A percentile compares a stretch with the other conserved stretches of the same genome.
phyloP scores from a whole-genome alignment of 2,888 invertebrate species.

The Brenthis ino region DNA sequence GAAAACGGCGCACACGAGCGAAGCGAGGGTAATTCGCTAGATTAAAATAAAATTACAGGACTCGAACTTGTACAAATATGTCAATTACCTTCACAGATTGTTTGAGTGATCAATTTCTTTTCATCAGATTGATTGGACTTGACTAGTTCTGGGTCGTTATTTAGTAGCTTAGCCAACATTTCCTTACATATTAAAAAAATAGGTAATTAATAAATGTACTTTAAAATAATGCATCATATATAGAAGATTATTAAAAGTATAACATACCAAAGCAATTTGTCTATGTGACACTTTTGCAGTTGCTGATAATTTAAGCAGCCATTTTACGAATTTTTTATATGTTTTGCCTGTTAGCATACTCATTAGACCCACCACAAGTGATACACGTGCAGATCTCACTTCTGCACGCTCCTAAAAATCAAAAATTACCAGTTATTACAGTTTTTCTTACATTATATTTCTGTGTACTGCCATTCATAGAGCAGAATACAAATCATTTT shows the following conservation, averaged over 20 bases:
- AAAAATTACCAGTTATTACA: slow-evolving; percentile 2
- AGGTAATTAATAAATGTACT: background rate
- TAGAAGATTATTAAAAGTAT: slow-evolving; percentile 11
- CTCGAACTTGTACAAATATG: background rate
- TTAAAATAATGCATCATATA: background rate
- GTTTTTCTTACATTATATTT: background rate
- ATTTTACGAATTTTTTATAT: slow-evolving; percentile 59
- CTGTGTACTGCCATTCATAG: background rate
- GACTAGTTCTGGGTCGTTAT: slow-evolving; percentile 59
- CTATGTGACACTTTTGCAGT: slow-evolving; percentile 63
- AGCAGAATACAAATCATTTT: too few species aligned
- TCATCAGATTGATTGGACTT: slow-evolving; percentile 10
- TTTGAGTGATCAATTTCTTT: slow-evolving; percentile 21
- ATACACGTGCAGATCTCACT: slow-evolving; percentile 61
- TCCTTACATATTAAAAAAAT: slow-evolving; percentile 50
- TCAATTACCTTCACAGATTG: slow-evolving; percentile 24
- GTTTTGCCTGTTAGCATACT: slow-evolving; percentile 61
- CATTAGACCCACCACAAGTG: slow-evolving; percentile 69
- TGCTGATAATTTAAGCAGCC: slow-evolving; percentile 66
- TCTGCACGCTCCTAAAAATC: slow-evolving; percentile 67
- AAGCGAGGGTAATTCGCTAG: too few species aligned
- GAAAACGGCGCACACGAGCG: too few species aligned
- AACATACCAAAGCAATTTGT: slow-evolving; percentile 68
- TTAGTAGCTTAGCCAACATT: slow-evolving; percentile 59
- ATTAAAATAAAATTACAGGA: too few species aligned